Evolutionary conservation across 2,797 vertebrate genomes (phyloP), one percentile per base, ranked within the genome.

Genomic region (Squalus acanthias): DNA sequence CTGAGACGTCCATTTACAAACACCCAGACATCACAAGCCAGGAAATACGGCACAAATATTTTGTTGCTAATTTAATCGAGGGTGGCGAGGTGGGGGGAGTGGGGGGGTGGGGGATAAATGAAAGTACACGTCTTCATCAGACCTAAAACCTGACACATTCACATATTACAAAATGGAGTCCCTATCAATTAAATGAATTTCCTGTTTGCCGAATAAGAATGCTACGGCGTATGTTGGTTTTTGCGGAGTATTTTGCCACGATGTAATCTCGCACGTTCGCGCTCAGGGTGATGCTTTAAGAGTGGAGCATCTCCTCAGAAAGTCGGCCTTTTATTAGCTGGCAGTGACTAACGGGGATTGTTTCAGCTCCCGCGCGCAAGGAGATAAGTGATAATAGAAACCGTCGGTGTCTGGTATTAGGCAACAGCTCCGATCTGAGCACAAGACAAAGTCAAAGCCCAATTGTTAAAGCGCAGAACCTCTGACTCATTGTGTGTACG

Each of bases 401-500:
- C 63, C 13, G 39, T 67, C 91, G 63, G 33, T n/a, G 91, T 93
- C 65, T 69, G 65, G 91, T 69, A 69, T 93, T 24, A 5, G 20
- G 57, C 91, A 46, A 13, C 57, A 46, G n/a, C 63, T 46, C 91
- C 39, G 22, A 46, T 6, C 65, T 67, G 5, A 0, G 3, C 91
- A 46, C 91, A 69, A 46, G 63, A 22, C 63, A 39, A 57, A 46
- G 33, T 69, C 63, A 93, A 69, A 93, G 65, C 7, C n/a, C 3
- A 9, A 93, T 93, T 93, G 91, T 93, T 69, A 69, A 69, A 26
- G 29, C 0, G 12, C 26, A 20, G 10, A 91, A 33, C 2, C 91
- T 93, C 91, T 93, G 91, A 69, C n/a, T 93, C 63, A 93, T 93
- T 93, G 63, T 67, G 63, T 67, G 91, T 39, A 67, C 65, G 20